Percentiles rank a stretch among this genome's conserved stretches.
Evolutionary conservation across 2,113 vertebrate genomes (phyloP).

Genomic region (Epinephelus fuscoguttatus): DNA sequence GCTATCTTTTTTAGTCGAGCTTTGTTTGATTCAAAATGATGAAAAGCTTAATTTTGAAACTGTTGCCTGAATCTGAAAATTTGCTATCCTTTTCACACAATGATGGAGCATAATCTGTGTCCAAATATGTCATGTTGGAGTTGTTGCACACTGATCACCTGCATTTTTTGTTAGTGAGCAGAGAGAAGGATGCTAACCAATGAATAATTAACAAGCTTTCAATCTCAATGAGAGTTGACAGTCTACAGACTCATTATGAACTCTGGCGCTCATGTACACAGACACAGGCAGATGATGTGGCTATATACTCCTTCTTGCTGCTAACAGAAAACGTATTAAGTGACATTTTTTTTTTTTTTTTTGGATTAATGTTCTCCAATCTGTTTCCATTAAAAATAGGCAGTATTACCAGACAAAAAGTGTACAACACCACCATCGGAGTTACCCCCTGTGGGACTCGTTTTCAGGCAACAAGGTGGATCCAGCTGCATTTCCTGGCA

Average conservation of each 20-base stretch:
- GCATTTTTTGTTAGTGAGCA: too few relatives aligned
- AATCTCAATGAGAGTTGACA: too few relatives aligned
- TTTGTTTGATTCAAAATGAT: neutral
- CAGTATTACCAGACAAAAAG: neutral
- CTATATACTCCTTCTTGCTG: neutral
- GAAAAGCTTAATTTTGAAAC: neutral
- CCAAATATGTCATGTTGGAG: too few relatives aligned
- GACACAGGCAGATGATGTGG: neutral
- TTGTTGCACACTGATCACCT: too few relatives aligned
- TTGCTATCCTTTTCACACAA: neutral
- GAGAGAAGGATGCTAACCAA: neutral
- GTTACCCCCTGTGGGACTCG: slow-evolving; percentile 11
- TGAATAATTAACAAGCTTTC: neutral
- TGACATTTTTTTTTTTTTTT: too few relatives aligned
- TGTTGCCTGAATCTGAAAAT: too few relatives aligned
- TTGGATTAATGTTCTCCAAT: too few relatives aligned
- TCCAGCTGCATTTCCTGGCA: slow-evolving; percentile 6
- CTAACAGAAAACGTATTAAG: neutral
- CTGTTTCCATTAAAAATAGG: neutral
- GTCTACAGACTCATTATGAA: neutral
- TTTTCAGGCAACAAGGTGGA: slow-evolving; percentile 23
- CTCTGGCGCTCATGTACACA: neutral
- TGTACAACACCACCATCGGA: neutral
- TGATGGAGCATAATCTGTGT: neutral
- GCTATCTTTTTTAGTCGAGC: neutral